Conservation (phyloP, 2,797 vertebrate genomes). For the Molossus molossus region DNA sequence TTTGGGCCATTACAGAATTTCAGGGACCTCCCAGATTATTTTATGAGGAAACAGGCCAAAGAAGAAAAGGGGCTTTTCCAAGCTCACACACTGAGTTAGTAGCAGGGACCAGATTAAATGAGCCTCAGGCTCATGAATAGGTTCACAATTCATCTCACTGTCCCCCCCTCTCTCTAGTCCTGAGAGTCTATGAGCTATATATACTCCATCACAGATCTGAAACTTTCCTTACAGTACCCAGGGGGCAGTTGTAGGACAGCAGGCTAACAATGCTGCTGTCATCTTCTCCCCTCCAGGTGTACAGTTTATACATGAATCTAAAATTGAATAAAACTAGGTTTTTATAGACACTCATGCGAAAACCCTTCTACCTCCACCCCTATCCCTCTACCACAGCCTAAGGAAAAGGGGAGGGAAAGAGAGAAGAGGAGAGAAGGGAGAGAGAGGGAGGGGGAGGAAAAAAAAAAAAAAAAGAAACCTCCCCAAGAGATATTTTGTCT, state of each 20-base stretch:
- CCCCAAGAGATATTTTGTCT: background rate
- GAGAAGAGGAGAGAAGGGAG: no score
- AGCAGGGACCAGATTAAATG: conserved; percentile 36
- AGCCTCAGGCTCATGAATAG: background rate
- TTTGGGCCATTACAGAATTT: conserved; percentile 15
- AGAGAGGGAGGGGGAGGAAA: background rate
- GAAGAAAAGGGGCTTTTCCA: background rate
- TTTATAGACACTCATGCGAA: conserved; percentile 23
- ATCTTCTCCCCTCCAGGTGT: conserved; percentile 6
- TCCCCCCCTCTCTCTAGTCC: background rate
- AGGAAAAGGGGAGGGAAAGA: background rate
- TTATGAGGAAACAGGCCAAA: conserved; percentile 46
- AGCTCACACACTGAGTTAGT: background rate
- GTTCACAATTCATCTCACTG: conserved; percentile 4
- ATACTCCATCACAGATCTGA: background rate
- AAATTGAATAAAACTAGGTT: conserved; percentile 51
- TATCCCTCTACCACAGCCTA: background rate
- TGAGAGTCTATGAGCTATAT: conserved; percentile 25
- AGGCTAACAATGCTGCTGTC: conserved; percentile 6
- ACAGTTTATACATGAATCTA: conserved; percentile 60
- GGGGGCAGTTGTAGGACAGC: background rate
- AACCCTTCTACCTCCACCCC: conserved; percentile 3
- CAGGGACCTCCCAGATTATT: conserved; percentile 14
- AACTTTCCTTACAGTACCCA: conserved; percentile 46
- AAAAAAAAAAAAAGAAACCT: background rate